Evolutionary conservation across 2,113 vertebrate genomes (phyloP), one percentile per base, ranked within the genome.

Genomic region (Tinamus guttatus): DNA sequence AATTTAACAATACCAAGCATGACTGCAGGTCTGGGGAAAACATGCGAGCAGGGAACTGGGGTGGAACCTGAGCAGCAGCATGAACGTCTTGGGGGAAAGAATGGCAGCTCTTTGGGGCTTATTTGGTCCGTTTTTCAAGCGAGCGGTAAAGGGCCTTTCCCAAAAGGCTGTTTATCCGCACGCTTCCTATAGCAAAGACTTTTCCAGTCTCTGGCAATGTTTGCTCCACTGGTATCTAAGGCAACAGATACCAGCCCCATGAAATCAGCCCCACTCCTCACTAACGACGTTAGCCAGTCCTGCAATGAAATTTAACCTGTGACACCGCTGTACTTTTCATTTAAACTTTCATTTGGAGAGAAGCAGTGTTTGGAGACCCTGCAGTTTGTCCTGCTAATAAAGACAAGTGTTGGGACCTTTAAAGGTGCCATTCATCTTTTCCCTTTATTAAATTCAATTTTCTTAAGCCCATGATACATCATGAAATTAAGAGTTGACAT

Each of bases 391-490:
- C 97, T 96, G 96, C 98, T 98, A 98, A 98, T 98, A 98, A 98
- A 98, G 98, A 98, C 98, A 98, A 98, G 98, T 98, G 98, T 98
- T 98, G 97, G 98, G 98, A 98, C 98, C 98, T 98, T 98, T 98
- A 98, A 98, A 98, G 98, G 98, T 98, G 97, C 97, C 98, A 98
- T 98, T 98, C 98, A 98, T 98, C 98, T 98, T 97, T 98, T 97
- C 97, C 97, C 97, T 98, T 98, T 98, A 98, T 98, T 98, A 98
- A 98, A 98, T 98, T 98, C 97, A 98, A 98, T 98, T 98, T 98
- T 98, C 97, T 97, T 97, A 98, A 98, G 96, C 97, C 98, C 96
- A 97, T 94, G 97, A 98, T 97, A 98, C 97, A 98, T 98, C 98
- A 98, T 98, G 98, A 98, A 98, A 98, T 98, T 98, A 98, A 96